Evolutionary conservation across 2,797 vertebrate genomes (phyloP), one percentile per base, ranked within the genome.

Genomic region (Oceanodroma leucorhoa): DNA sequence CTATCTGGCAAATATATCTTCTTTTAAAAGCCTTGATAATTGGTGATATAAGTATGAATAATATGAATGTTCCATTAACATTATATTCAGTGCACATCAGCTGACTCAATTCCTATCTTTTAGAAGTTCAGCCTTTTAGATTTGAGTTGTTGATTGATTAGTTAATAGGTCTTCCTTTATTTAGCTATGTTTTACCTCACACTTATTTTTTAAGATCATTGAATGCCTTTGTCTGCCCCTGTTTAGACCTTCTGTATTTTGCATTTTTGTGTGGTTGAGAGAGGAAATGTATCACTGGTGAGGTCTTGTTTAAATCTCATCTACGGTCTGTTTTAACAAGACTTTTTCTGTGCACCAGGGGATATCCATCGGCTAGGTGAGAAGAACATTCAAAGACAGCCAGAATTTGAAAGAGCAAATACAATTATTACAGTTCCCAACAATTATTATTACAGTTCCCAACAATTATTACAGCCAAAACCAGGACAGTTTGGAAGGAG

Each of bases 21-120:
- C 90, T 92, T 96, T 86, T 94, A 96, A 96, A 94, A 96, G 89
- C 90, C 66, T 89, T 90, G 90, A 69, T 95, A 95, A 97, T 97
- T 94, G 88, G 91, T 84, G 93, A 94, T 95, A 87, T 45, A 91
- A 93, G 79, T 71, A 83, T 91, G 87, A 90, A 90, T 85, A 91
- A 94, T 87, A 89, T 64, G 84, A 90, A 57, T 54, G 90, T 91
- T 94, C 95, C 95, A 93, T 97, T 97, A 96, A 84, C 90, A 82
- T 94, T 92, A 83, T 69, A 78, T 89, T 96, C 90, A 87, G 84
- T 86, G 89, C 87, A 83, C 77, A 90, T 88, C 93, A 96, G 80
- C 84, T 91, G 91, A 96, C 46, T 73, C 84, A 81, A 82, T 83
- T 94, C 86, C 62, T 93, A 19, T 89, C 81, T 89, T 91, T 69